Conservation (phyloP, 2,888 invertebrate species). For the Xylota sylvarum region DNA sequence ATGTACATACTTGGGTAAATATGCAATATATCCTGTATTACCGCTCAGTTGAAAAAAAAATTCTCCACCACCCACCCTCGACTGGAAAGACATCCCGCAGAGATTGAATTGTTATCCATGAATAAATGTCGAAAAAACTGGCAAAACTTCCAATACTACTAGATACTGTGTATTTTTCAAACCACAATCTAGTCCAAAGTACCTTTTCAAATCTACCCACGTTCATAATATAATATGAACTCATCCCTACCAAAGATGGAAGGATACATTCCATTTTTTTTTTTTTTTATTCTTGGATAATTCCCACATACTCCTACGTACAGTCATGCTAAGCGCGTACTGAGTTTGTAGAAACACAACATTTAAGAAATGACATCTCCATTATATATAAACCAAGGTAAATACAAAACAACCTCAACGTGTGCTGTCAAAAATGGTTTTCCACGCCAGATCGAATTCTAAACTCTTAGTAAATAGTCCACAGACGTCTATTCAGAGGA, state of each 20-base stretch:
- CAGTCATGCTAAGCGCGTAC: neutral
- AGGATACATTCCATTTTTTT: neutral
- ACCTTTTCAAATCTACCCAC: neutral
- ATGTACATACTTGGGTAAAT: too few species aligned
- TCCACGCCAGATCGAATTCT: slow-evolving; percentile 67
- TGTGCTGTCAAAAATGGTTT: slow-evolving; percentile 72
- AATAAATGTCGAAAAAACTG: neutral
- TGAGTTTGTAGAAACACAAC: neutral
- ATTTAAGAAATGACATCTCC: slow-evolving; percentile 3
- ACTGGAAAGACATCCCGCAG: neutral
- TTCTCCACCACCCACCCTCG: too few species aligned
- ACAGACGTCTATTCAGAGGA: slow-evolving; percentile 66
- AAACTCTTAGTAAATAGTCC: slow-evolving; percentile 62
- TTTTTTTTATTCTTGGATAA: neutral
- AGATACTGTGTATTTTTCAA: neutral
- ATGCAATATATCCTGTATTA: too few species aligned
- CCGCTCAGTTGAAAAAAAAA: too few species aligned
- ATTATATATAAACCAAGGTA: slow-evolving; percentile 37
- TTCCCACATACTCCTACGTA: neutral
- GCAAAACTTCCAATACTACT: neutral
- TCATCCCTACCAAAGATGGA: too few species aligned
- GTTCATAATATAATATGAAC: neutral
- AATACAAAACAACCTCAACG: slow-evolving; percentile 43
- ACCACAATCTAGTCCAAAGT: neutral
- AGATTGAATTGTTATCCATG: neutral